A percentile compares a stretch with the other conserved stretches of the same genome.
Conservation (phyloP, 1,140 invertebrate genomes). For the Drosophila tani region DNA sequence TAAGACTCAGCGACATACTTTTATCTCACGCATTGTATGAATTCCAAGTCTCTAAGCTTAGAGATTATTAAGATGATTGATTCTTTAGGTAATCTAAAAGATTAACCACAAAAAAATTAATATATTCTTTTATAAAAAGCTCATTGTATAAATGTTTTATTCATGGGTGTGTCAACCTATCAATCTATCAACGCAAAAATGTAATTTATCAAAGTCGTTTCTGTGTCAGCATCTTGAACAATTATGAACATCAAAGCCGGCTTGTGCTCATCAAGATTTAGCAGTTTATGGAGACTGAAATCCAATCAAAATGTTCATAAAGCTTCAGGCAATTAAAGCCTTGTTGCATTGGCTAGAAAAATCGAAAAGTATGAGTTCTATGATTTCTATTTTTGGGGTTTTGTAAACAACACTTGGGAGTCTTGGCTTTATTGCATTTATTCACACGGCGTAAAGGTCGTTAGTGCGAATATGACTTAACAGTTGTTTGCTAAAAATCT, state of each 20-base stretch:
- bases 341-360: neutral
- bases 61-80: neutral
- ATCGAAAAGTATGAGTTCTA: constrained; percentile 8
- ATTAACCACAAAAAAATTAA: neutral
- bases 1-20: no score
- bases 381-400: constrained; percentile 19
- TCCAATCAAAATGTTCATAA: constrained; percentile 2
- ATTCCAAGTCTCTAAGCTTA: neutral
- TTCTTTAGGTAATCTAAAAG: neutral
- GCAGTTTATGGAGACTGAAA: constrained; percentile 6
- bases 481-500: constrained; percentile 57
- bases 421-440: constrained; percentile 23
- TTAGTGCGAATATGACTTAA: constrained; percentile 29
- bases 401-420: neutral
- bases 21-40: neutral
- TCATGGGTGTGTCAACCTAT: constrained; percentile 37
- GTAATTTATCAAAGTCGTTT: constrained; percentile 40
- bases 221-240: constrained; percentile 36
- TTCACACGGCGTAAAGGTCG: constrained; percentile 21
- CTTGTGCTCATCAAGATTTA: constrained; percentile 10
- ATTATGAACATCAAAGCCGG: constrained; percentile 33
- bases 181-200: constrained; percentile 15
- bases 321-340: constrained; percentile 20
- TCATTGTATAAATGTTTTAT: constrained; percentile 32
- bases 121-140: neutral